Evolutionary conservation across 2,888 invertebrate genomes (phyloP), one percentile per base, ranked within the genome.

Genomic region (Agonopterix heracliana): DNA sequence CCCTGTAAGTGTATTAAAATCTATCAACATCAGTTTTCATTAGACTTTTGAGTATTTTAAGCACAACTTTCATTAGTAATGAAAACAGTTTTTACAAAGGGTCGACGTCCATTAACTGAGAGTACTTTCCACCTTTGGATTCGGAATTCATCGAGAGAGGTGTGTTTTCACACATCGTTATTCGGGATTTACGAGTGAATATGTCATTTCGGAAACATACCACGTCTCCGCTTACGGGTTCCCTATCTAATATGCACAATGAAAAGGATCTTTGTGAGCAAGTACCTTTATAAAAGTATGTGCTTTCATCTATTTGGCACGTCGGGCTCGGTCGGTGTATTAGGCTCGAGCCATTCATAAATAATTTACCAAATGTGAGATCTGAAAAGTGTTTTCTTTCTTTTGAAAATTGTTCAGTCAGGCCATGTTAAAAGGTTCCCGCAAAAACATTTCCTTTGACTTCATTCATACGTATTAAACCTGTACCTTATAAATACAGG

Each of bases 181-280:
- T 74, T 68, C 66, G 60, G 66, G 71, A 71, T 78, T 78, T 75
- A 71, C 70, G 65, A 67, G 64, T 61, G 58, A 55, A 73, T 74
- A 73, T 72, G 71, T 64, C 71, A 71, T 79, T 79, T 70, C 52
- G 61, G 61, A 78, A 74, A 74, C 75, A 66, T 59, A 55, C 69
- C 78, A 74, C 78, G 81, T 75, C 68, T 64, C 68, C 69, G 71
- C 75, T 74, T 68, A 77, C 64, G 63, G 64, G 59, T 64, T 66
- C 64, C 64, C 26, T 55, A 64, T 81, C 69, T 79, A 81, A 79
- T 81, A 83, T 82, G 79, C 77, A 80, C 83, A 81, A 78, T 82
- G 80, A 76, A 79, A 74, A 75, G 69, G 69, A 75, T 71, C 66
- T 72, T 66, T 71, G 66, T 70, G 71, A 68, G 66, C 63, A 70